These are phyloP conservation scores for Emys orbicularis DNA, from an alignment of 2,797 vertebrate species.

Conservation along the genomic window DNA sequence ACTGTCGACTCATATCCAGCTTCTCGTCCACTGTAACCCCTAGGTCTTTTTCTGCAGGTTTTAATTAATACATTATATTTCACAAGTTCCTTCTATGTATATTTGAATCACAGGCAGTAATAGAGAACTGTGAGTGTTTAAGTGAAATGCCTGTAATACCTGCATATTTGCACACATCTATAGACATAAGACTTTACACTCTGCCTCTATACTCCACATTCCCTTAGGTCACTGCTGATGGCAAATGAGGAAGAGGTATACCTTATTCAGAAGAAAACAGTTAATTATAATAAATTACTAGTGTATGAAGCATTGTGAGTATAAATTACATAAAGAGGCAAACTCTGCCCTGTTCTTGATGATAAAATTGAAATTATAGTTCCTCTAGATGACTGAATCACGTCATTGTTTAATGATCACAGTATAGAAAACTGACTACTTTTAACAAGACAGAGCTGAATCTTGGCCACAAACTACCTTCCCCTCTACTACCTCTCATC, in stretches of 20 bases:
- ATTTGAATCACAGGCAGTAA: background rate
- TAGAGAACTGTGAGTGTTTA: background rate
- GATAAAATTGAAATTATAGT: background rate
- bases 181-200: background rate
- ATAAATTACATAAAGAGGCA: background rate
- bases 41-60: background rate
- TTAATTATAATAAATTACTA: background rate
- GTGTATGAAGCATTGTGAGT: background rate
- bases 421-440: background rate
- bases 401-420: background rate
- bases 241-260: background rate
- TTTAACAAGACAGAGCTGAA: background rate
- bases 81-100: background rate
- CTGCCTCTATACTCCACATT: background rate
- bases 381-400: background rate
- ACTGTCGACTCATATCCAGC: too few relatives aligned
- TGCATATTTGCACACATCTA: background rate
- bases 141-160: background rate
- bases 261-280: background rate
- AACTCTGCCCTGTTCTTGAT: background rate
- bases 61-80: background rate
- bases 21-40: too few relatives aligned
- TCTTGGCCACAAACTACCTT: background rate
- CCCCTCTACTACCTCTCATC: background rate
- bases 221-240: background rate